phyloP scores from a whole-genome alignment of 2,888 invertebrate genomes.

The Anthophora plumipes region DNA sequence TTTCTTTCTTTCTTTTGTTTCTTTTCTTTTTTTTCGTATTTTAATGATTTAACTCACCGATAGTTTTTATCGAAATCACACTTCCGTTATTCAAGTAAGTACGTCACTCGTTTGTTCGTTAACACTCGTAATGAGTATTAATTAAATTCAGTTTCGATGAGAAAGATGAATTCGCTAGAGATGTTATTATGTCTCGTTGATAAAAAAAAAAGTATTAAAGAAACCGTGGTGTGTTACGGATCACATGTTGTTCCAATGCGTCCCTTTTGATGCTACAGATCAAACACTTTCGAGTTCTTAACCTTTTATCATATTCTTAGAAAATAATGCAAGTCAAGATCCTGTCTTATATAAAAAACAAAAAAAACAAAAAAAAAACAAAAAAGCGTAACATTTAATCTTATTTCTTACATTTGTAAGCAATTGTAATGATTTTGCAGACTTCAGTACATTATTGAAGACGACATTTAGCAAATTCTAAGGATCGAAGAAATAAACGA shows the following conservation, averaged over 20 bases:
- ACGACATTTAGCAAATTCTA: not conserved
- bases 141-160: not conserved
- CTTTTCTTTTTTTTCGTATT: not conserved
- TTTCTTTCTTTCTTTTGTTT: constrained; percentile 2
- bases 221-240: not conserved
- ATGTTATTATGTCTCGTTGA: constrained; percentile 1
- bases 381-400: constrained; percentile 1
- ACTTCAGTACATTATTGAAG: not conserved
- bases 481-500: constrained; percentile 28
- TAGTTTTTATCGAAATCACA: constrained; percentile 7
- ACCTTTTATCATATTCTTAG: constrained; percentile 24
- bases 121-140: not conserved
- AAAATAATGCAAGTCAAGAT: constrained; percentile 12
- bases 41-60: constrained; percentile 3
- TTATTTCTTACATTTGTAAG: constrained; percentile 26
- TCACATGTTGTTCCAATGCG: not conserved
- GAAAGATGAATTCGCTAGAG: not conserved
- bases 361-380: too few species aligned
- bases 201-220: constrained; percentile 26
- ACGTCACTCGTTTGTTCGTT: constrained; percentile 1
- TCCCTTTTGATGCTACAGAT: constrained; percentile 12
- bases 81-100: not conserved
- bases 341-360: not conserved
- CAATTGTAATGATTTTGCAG: constrained; percentile 7
- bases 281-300: constrained; percentile 29